A percentile compares a stretch with the other conserved stretches of the same genome.
phyloP scores from a whole-genome alignment of 2,888 invertebrate genomes.

The Melanargia galathea region DNA sequence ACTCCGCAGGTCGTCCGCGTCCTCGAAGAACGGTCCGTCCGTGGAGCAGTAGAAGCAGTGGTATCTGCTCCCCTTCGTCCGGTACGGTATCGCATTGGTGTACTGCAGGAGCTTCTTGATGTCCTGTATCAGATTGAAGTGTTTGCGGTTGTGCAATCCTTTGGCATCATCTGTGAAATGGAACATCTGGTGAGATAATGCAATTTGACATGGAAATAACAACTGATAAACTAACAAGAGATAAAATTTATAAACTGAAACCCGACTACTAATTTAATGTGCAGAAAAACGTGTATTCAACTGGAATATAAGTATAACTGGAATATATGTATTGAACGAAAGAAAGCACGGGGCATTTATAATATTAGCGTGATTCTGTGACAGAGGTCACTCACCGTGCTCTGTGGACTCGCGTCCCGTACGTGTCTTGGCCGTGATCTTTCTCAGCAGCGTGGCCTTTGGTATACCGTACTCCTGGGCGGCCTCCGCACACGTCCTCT shows the following conservation, averaged over 20 bases:
- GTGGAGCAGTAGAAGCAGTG: slow-evolving; percentile 61
- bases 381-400: too few species aligned
- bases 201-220: too few species aligned
- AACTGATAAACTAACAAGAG: too few species aligned
- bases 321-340: too few species aligned
- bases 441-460: background rate
- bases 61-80: slow-evolving; percentile 48
- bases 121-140: slow-evolving; percentile 51
- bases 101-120: slow-evolving; percentile 53
- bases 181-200: too few species aligned
- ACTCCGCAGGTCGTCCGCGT: slow-evolving; percentile 50
- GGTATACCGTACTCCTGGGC: slow-evolving; percentile 52
- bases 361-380: too few species aligned
- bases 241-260: too few species aligned
- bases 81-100: slow-evolving; percentile 64
- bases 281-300: too few species aligned
- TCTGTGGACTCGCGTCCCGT: background rate
- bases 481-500: slow-evolving; percentile 46
- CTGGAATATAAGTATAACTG: too few species aligned
- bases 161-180: slow-evolving; percentile 32
- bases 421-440: too few species aligned
- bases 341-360: too few species aligned
- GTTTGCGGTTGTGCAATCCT: slow-evolving; percentile 36
- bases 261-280: too few species aligned
- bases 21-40: slow-evolving; percentile 47